These are phyloP conservation scores for Danaus chrysippus DNA, from an alignment of 2,888 invertebrate genomes.

Conservation along the genomic window DNA sequence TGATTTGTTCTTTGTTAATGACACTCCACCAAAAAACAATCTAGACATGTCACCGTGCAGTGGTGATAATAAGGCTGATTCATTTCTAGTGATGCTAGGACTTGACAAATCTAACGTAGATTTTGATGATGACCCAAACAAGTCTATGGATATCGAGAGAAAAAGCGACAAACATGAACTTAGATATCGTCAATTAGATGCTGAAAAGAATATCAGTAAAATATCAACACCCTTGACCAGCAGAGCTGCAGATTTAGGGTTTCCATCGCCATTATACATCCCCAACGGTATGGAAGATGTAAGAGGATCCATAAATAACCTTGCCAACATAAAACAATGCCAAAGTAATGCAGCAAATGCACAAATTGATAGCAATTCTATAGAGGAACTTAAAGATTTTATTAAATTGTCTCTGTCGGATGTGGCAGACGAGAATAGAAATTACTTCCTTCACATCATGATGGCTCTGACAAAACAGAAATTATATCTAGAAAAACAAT, in stretches of 20 bases:
- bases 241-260: slow-evolving; percentile 47
- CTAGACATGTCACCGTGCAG: slow-evolving; percentile 42
- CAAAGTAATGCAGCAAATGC: slow-evolving; percentile 24
- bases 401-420: slow-evolving; percentile 60
- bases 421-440: slow-evolving; percentile 64
- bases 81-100: slow-evolving; percentile 68
- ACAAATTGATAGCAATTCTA: slow-evolving; percentile 43
- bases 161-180: slow-evolving; percentile 53
- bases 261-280: slow-evolving; percentile 52
- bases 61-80: slow-evolving; percentile 58
- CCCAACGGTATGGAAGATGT: slow-evolving; percentile 54
- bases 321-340: slow-evolving; percentile 42
- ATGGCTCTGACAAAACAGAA: slow-evolving; percentile 73
- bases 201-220: slow-evolving; percentile 62
- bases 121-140: slow-evolving; percentile 51
- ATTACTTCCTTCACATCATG: slow-evolving; percentile 70
- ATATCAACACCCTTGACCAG: slow-evolving; percentile 64
- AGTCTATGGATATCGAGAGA: slow-evolving; percentile 49
- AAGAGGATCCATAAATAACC: slow-evolving; percentile 40
- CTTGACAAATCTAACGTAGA: slow-evolving; percentile 60
- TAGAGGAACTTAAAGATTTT: slow-evolving; percentile 68
- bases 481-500: slow-evolving; percentile 66
- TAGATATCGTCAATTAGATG: slow-evolving; percentile 48
- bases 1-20: slow-evolving; percentile 63
- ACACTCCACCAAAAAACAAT: slow-evolving; percentile 54